These are phyloP conservation scores for Elysia chlorotica DNA, from an alignment of 1,140 invertebrate genomes.

Conservation along the genomic window DNA sequence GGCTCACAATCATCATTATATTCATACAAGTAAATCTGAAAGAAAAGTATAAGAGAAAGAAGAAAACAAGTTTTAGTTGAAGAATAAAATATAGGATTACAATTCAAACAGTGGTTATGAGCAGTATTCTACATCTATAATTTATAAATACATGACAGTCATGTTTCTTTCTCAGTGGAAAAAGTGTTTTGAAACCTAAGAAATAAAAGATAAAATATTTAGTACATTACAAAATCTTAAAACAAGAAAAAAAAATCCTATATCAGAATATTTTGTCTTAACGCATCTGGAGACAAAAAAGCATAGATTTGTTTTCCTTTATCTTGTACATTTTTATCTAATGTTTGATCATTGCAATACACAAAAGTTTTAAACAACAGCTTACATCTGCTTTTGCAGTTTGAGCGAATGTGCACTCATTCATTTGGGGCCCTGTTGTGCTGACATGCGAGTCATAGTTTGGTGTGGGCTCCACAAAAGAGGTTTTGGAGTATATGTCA, in stretches of 20 bases:
- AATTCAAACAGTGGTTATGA: neutral
- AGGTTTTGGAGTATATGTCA: neutral
- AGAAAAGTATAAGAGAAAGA: neutral
- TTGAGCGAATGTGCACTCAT: neutral
- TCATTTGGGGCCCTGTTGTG: neutral
- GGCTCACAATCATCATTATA: slow-evolving; percentile 35
- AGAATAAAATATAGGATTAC: neutral
- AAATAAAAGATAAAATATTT: no score
- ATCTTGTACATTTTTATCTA: no score
- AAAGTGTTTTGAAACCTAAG: neutral
- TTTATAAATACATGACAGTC: no score
- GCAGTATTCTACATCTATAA: no score
- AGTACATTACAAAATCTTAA: no score
- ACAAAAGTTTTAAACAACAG: neutral
- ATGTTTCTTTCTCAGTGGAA: neutral
- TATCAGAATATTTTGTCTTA: neutral
- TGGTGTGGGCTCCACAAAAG: slow-evolving; percentile 3
- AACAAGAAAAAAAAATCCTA: no score
- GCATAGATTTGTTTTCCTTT: neutral
- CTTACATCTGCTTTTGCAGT: neutral
- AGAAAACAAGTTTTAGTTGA: neutral
- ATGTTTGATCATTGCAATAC: no score
- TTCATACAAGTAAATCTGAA: slow-evolving; percentile 36
- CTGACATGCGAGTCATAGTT: slow-evolving; percentile 19
- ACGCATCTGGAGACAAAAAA: neutral